Conservation (phyloP, 2,888 invertebrate genomes). For the Petrolisthes cinctipes region DNA sequence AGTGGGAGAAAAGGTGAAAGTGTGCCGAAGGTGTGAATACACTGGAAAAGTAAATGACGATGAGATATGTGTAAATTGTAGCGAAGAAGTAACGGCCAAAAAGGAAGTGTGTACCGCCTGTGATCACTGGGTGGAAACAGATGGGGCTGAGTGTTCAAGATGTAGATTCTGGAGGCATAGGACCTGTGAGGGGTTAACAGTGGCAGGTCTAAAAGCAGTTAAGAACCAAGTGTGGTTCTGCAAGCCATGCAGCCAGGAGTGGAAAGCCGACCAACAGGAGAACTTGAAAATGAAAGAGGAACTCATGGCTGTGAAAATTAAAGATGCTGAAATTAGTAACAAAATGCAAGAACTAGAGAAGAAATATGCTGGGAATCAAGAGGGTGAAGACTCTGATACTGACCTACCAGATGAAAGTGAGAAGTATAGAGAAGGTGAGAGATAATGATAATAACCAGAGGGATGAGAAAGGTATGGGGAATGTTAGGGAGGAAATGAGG, state of each 20-base stretch:
- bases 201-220: neutral
- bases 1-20: neutral
- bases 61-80: neutral
- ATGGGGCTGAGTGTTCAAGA: conserved; percentile 8
- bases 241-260: neutral
- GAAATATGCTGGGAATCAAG: neutral
- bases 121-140: conserved; percentile 4
- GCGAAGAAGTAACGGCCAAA: neutral
- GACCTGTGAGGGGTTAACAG: conserved; percentile 5
- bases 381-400: neutral
- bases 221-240: neutral
- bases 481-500: neutral
- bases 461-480: neutral
- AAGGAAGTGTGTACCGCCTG: neutral
- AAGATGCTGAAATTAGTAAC: neutral
- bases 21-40: neutral
- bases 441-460: neutral
- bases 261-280: neutral
- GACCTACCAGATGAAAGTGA: neutral
- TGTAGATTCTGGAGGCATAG: conserved; percentile 4
- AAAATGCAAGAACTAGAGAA: conserved; percentile 10
- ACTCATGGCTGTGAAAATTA: neutral
- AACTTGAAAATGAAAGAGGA: conserved; percentile 2
- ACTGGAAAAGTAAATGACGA: neutral
- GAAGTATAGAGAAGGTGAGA: neutral